These are phyloP conservation scores for Elephas maximus DNA, from an alignment of 2,113 vertebrate species.

Conservation along the genomic window DNA sequence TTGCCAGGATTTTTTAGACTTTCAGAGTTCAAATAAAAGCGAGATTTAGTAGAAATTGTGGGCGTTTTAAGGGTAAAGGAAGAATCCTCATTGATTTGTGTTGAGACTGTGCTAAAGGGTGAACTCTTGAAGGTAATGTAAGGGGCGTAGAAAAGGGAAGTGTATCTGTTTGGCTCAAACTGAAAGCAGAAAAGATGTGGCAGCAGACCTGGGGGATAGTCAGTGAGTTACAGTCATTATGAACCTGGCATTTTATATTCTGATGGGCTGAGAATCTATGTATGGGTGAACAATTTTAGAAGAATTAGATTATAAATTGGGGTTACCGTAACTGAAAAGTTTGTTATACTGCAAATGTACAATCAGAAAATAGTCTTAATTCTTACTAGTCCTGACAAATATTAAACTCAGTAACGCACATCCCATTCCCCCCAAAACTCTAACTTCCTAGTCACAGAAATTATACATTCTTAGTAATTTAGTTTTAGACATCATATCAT, in stretches of 20 bases:
- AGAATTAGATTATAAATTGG: conserved; percentile 34
- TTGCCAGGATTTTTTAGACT: conserved; percentile 20
- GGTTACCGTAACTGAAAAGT: background rate
- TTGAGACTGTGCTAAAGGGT: background rate
- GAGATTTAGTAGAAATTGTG: background rate
- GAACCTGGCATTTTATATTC: conserved; percentile 46
- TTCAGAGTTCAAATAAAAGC: background rate
- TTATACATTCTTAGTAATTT: conserved; percentile 21
- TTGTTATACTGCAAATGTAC: background rate
- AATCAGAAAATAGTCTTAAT: conserved; percentile 51
- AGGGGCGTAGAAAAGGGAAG: conserved; percentile 10
- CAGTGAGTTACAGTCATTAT: background rate
- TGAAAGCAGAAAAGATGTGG: background rate
- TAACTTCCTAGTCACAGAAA: conserved; percentile 3
- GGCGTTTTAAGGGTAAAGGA: background rate
- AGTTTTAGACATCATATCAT: conserved; percentile 43
- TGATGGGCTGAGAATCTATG: conserved; percentile 13
- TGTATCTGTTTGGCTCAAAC: conserved; percentile 28
- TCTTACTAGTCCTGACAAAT: conserved; percentile 11
- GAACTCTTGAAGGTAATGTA: background rate
- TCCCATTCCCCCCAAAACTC: background rate
- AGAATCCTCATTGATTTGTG: conserved; percentile 30
- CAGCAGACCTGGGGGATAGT: background rate
- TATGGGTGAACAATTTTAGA: conserved; percentile 5
- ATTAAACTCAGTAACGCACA: background rate